Evolutionary conservation across 2,797 vertebrate genomes (phyloP).

Genomic region (Vireo griseus): DNA sequence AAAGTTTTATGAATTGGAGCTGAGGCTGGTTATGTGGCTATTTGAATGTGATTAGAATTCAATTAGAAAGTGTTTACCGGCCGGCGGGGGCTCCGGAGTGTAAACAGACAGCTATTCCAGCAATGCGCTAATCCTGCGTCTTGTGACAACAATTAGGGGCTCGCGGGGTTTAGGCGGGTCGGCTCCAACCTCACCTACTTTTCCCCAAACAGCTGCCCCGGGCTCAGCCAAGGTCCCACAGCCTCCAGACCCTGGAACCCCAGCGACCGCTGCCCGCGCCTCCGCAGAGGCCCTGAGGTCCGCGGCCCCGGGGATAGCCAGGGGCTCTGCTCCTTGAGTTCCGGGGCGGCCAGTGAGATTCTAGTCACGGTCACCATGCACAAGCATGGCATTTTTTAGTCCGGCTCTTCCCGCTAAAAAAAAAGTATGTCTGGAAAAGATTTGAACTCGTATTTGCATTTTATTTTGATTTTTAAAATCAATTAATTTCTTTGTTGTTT

Average conservation of each 20-base stretch:
- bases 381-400: not conserved
- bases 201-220: conserved; percentile 50
- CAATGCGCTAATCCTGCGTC: conserved; percentile 98
- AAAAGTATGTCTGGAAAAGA: not conserved
- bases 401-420: not conserved
- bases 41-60: conserved; percentile 98
- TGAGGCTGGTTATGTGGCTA: conserved; percentile 84
- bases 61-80: conserved; percentile 99
- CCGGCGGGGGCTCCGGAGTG: conserved; percentile 80
- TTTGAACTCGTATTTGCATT: not conserved
- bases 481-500: not conserved
- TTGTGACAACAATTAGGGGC: conserved; percentile 98
- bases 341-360: not conserved
- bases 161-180: conserved; percentile 81
- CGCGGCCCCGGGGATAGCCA: no score
- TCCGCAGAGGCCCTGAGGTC: not conserved
- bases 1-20: conserved; percentile 89
- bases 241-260: not conserved
- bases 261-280: fast-evolving
- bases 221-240: not conserved
- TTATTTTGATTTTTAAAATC: not conserved
- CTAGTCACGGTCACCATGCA: not conserved
- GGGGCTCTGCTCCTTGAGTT: not conserved
- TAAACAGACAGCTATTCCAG: conserved; percentile 99
- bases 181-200: conserved; percentile 79